These are phyloP conservation scores for Nomada goodeniana DNA, from an alignment of 2,888 invertebrate species.

Conservation along the genomic window DNA sequence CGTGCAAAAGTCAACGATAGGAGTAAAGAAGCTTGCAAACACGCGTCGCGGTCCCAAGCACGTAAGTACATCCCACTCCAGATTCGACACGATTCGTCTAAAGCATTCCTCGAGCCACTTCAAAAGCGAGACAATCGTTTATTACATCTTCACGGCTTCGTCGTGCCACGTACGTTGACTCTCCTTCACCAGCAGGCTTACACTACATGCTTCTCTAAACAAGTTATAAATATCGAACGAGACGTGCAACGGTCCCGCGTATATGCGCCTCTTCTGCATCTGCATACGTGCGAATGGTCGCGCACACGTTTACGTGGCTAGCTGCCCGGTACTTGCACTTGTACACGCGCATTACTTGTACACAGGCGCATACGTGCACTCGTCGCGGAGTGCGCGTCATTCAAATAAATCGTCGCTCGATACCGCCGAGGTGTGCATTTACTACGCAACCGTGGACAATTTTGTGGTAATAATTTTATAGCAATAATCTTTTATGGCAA, in stretches of 20 bases:
- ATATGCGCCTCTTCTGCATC: neutral
- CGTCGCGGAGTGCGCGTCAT: neutral
- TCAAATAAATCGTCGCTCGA: conserved; percentile 18
- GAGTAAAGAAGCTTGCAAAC: conserved; percentile 27
- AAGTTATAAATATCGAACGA: conserved; percentile 64
- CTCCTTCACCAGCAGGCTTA: conserved; percentile 27
- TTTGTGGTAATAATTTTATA: neutral
- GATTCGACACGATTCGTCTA: conserved; percentile 23
- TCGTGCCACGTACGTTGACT: conserved; percentile 62
- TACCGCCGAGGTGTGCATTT: neutral
- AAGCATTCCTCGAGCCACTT: conserved; percentile 34
- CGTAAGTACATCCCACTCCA: conserved; percentile 20
- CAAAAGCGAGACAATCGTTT: conserved; percentile 59
- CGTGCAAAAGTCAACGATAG: conserved; percentile 19
- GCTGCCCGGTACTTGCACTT: neutral
- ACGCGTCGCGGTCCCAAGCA: neutral
- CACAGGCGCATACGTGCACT: neutral
- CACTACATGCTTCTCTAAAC: conserved; percentile 59
- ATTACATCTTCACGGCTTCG: conserved; percentile 44
- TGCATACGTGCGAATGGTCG: conserved; percentile 6
- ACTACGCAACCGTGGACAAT: neutral
- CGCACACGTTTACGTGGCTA: neutral
- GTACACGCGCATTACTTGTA: no score
- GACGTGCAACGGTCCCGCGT: conserved; percentile 11
- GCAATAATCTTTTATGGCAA: neutral